Evolutionary conservation across 2,113 vertebrate genomes (phyloP), one percentile per base, ranked within the genome.

Genomic region (Sturnira hondurensis): DNA sequence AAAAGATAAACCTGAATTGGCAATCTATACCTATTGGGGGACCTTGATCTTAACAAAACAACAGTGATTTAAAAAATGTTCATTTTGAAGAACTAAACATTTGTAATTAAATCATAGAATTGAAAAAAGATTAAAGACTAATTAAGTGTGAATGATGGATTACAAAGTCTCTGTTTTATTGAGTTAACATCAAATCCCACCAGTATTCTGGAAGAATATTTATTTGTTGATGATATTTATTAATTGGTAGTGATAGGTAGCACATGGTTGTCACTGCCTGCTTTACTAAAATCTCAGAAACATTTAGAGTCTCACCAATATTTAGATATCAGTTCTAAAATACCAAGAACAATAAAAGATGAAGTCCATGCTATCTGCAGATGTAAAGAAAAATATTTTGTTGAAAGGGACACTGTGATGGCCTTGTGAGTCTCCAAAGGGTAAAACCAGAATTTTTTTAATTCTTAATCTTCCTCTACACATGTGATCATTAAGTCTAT

Each of bases 41-140:
- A 56, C 87, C 92, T 87, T 98, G 97, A 98, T 98, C 98, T 98
- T 98, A 97, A 98, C 86, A 95, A 92, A 97, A 98, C 81, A 98
- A 98, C 82, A 97, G 96, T 96, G 97, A 97, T 96, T 96, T 10
- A 96, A 97, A 98, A 98, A 97, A 91, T 31, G 77, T 98, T 98
- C 96, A 87, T 97, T 98, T 98, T 77, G 70, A 88, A 95, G 97
- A 98, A 96, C 95, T 86, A 98, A 98, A 97, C 89, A 95, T 97
- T 92, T 98, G 89, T 96, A 98, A 98, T 98, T 98, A 98, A 98
- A 98, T 98, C 76, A 2, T 85, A 95, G 85, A 83, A 97, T 38
- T 97, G 80, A 97, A 96, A 97, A 98, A 97, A 97, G 93, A 98
- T 98, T 98, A 98, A 96, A 82, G 45, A 54, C 92, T 98, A 98